Percentiles rank a stretch among this genome's conserved stretches.
These are phyloP conservation scores for Cynopterus sphinx DNA, from an alignment of 2,797 vertebrate species.

Conservation along the genomic window DNA sequence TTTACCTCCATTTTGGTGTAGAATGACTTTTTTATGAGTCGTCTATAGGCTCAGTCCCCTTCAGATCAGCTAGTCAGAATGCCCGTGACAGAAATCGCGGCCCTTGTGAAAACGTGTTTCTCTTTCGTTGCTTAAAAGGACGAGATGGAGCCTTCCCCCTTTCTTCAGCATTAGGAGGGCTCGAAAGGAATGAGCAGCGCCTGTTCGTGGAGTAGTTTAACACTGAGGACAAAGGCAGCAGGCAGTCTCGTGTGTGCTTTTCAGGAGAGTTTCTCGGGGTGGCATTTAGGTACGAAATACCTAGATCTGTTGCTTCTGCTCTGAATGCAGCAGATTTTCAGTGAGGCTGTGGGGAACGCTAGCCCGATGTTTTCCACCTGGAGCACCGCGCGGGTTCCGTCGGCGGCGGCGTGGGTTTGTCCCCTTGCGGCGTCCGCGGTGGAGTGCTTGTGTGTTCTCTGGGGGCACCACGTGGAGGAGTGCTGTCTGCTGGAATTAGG, in stretches of 20 bases:
- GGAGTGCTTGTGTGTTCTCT: background rate
- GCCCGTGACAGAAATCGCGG: background rate
- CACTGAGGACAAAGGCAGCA: background rate
- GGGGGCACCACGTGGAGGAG: background rate
- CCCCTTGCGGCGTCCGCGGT: background rate
- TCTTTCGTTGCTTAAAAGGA: conserved; percentile 47
- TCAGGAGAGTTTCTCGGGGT: background rate
- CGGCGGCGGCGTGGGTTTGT: conserved; percentile 43
- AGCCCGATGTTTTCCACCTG: background rate
- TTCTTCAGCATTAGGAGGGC: conserved; percentile 6
- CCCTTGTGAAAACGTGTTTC: background rate
- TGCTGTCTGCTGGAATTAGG: background rate
- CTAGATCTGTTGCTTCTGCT: conserved; percentile 20
- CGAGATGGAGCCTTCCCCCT: background rate
- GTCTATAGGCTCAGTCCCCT: background rate
- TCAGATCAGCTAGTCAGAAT: background rate
- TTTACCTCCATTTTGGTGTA: background rate
- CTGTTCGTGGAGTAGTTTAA: conserved; percentile 8
- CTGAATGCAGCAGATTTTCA: conserved; percentile 27
- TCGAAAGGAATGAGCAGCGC: conserved; percentile 14
- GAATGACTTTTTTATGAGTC: conserved; percentile 32
- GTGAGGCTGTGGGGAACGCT: background rate
- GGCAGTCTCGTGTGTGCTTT: conserved; percentile 11
- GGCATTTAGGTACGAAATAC: background rate
- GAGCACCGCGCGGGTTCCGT: background rate